Evolutionary conservation across 2,113 vertebrate species (phyloP).

Genomic region (Salvator merianae): DNA sequence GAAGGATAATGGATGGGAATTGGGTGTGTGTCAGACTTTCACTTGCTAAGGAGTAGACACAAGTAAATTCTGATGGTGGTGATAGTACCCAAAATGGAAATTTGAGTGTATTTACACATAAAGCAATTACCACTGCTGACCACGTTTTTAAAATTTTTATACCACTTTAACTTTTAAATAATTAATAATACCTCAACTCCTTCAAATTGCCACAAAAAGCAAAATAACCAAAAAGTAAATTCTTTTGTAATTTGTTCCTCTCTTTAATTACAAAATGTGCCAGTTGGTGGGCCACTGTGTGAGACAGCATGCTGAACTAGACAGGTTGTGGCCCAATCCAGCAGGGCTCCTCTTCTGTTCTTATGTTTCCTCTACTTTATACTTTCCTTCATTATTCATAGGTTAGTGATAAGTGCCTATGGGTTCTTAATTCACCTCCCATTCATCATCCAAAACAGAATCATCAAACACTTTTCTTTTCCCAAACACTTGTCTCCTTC

Average conservation of each 20-base stretch:
- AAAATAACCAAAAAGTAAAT: not conserved
- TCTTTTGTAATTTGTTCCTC: not conserved
- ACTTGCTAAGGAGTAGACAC: too few relatives aligned
- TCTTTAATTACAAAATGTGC: not conserved
- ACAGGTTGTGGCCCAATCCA: too few relatives aligned
- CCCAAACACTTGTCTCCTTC: not conserved
- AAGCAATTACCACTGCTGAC: too few relatives aligned
- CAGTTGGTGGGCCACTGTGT: too few relatives aligned
- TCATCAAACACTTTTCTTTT: not conserved
- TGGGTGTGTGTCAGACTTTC: too few relatives aligned
- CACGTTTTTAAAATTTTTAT: too few relatives aligned
- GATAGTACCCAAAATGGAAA: too few relatives aligned
- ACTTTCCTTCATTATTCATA: not conserved
- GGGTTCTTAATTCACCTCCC: not conserved
- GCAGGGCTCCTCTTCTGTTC: too few relatives aligned
- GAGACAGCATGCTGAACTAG: too few relatives aligned
- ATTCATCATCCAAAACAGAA: not conserved
- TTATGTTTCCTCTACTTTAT: not conserved
- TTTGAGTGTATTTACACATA: too few relatives aligned
- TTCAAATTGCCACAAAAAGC: not conserved
- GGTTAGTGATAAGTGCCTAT: not conserved
- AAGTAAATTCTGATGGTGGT: too few relatives aligned
- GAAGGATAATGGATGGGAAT: too few relatives aligned
- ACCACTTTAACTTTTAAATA: not conserved
- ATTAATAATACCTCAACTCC: accelerated